Percentiles rank a stretch among this genome's conserved stretches.
Evolutionary conservation across 2,888 invertebrate species (phyloP).

Genomic region (Agrochola lychnidis): DNA sequence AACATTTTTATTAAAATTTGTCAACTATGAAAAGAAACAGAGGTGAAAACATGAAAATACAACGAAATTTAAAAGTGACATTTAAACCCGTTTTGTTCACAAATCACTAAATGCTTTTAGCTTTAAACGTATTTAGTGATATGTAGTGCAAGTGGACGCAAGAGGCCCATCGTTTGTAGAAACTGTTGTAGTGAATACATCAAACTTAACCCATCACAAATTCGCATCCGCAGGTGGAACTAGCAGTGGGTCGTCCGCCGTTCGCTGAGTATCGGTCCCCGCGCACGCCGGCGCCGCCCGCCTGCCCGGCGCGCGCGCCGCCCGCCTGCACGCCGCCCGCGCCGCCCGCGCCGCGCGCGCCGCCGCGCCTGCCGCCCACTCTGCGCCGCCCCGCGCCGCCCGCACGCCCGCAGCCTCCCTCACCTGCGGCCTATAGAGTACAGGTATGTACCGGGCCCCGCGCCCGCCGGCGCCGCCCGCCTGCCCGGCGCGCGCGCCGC

Average conservation of each 20-base stretch:
- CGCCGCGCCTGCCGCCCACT: conserved; percentile 71
- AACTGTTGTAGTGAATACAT: neutral
- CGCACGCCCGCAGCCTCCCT: conserved; percentile 51
- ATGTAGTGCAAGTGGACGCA: neutral
- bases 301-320: conserved; percentile 71
- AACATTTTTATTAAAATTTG: too few species aligned
- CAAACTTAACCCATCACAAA: neutral
- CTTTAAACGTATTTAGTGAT: neutral
- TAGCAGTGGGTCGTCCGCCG: conserved; percentile 84
- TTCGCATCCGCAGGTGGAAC: conserved; percentile 77
- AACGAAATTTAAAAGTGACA: too few species aligned
- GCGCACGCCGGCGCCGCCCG: conserved; percentile 66
- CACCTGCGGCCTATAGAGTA: conserved; percentile 53
- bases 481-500: too few species aligned
- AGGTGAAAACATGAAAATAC: too few species aligned
- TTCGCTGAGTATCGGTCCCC: conserved; percentile 82
- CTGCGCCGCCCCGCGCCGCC: conserved; percentile 53
- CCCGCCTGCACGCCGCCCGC: conserved; percentile 71
- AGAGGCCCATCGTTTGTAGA: neutral
- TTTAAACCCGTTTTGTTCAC: too few species aligned
- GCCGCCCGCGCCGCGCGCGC: conserved; percentile 61
- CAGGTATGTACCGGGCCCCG: conserved; percentile 16
- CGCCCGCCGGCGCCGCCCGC: too few species aligned
- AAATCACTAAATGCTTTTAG: too few species aligned
- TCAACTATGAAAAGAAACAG: too few species aligned